Percentiles rank a stretch among this genome's conserved stretches.
These are phyloP conservation scores for Hepsetus odoe DNA, from an alignment of 2,113 vertebrate genomes.

Conservation along the genomic window DNA sequence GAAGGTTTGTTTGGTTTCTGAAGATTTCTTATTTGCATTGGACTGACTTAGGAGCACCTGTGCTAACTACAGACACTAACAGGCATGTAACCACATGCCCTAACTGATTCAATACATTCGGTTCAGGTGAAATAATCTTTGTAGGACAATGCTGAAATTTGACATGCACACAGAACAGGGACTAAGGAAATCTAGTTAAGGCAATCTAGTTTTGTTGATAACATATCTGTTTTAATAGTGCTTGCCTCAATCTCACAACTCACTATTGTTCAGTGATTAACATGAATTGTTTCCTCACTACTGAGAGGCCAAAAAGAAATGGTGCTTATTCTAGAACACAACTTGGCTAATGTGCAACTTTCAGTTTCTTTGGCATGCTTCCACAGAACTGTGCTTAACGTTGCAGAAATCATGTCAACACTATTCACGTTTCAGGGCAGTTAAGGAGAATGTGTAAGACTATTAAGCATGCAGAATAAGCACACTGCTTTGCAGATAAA, in stretches of 20 bases:
- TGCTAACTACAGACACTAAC: too few relatives aligned
- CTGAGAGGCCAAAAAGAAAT: background rate
- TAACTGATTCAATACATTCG: too few relatives aligned
- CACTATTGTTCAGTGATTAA: background rate
- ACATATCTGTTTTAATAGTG: background rate
- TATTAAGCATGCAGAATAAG: background rate
- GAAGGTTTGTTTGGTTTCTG: too few relatives aligned
- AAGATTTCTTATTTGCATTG: too few relatives aligned
- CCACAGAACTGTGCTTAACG: background rate
- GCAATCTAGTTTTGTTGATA: too few relatives aligned
- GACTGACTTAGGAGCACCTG: too few relatives aligned
- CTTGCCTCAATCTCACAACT: background rate
- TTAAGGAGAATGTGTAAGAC: background rate
- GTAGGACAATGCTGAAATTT: too few relatives aligned
- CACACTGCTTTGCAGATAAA: background rate
- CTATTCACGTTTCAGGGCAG: background rate
- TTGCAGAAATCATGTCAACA: background rate
- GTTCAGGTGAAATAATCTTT: too few relatives aligned
- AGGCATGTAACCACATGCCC: too few relatives aligned
- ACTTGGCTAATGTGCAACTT: background rate
- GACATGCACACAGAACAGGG: too few relatives aligned
- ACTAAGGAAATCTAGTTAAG: too few relatives aligned
- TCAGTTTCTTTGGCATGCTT: background rate
- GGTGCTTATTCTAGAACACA: too few relatives aligned
- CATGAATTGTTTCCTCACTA: background rate